Base-by-base conservation (phyloP, 2,113 vertebrate genomes). In the Prionailurus viverrinus region DNA sequence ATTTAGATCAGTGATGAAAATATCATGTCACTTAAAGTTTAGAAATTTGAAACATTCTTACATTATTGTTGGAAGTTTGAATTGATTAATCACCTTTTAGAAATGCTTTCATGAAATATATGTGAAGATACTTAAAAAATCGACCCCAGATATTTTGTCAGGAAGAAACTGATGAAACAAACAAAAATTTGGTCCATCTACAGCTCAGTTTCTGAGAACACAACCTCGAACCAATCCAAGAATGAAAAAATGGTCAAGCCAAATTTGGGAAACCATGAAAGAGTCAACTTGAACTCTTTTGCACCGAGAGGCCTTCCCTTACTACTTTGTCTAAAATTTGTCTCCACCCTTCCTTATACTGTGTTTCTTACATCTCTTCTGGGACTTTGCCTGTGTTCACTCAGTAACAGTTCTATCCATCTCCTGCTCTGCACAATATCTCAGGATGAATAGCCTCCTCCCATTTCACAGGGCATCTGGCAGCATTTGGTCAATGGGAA, bases 331-430 rank as follows among this genome's bases (percentile, higher is more conserved):
- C 3, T 89, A 31, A 81, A 58, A 33, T 25, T 25, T 53, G 5
- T 61, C 3, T 79, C 13, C 8, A 7, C 13, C 6, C 1, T 84
- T 48, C 5, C 7, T 1, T 27, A 8, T 12, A 0, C 3, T 3
- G 1, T 19, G 0, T 74, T 80, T 36, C 61, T 55, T 16, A 5
- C 51, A 29, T 5, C 2, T 69, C 4, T 36, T 9, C 33, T 31
- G 39, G 14, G 7, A 19, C 2, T 27, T 19, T 13, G 2, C 29
- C 66, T 31, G 5, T 33, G 9, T 48, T 51, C 3, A 16, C 33
- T 83, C 27, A n/a, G 5, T 36, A 31, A 36, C 3, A 33, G 16
- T 23, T 18, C 4, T 19, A 1, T 25, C 45, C 7, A 45, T 73
- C 21, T 41, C 33, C 27, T 51, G 12, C 13, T 76, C 41, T 63